phyloP scores from a whole-genome alignment of 1,140 invertebrate genomes.

The Coelopa frigida region DNA sequence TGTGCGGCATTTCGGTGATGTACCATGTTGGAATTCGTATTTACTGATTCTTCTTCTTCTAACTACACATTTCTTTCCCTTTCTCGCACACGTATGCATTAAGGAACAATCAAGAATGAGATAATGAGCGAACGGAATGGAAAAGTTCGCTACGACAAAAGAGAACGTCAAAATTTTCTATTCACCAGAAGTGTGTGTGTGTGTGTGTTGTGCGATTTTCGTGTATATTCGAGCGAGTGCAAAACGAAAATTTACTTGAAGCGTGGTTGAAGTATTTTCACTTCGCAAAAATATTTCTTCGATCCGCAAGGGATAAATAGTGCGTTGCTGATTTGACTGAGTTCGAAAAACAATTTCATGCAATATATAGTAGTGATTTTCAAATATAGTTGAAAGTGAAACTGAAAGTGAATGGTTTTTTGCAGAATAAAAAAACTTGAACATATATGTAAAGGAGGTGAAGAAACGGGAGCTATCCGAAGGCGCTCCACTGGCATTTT shows the following conservation, averaged over 20 bases:
- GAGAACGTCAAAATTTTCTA: too few relatives aligned
- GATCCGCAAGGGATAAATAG: background rate
- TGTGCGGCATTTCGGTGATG: too few relatives aligned
- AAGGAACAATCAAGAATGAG: too few relatives aligned
- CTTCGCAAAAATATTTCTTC: background rate
- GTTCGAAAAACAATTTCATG: background rate
- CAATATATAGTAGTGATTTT: conserved; percentile 4
- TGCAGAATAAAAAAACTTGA: background rate
- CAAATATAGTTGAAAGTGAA: conserved; percentile 6
- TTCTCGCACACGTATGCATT: too few relatives aligned
- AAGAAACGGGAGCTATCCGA: background rate
- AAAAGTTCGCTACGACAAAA: too few relatives aligned
- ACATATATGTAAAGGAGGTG: background rate
- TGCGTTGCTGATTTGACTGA: conserved; percentile 1
- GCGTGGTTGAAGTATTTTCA: conserved; percentile 9
- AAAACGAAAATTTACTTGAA: conserved; percentile 6
- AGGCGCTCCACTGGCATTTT: conserved; percentile 10
- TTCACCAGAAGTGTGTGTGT: too few relatives aligned
- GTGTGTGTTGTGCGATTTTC: background rate
- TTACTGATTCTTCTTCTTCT: too few relatives aligned
- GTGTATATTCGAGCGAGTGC: background rate
- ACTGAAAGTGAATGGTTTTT: background rate
- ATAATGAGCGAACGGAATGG: too few relatives aligned
- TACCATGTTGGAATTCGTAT: too few relatives aligned
- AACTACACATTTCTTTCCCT: too few relatives aligned